Base-by-base conservation (phyloP, 2,888 invertebrate species). In the Adineta ricciae region DNA sequence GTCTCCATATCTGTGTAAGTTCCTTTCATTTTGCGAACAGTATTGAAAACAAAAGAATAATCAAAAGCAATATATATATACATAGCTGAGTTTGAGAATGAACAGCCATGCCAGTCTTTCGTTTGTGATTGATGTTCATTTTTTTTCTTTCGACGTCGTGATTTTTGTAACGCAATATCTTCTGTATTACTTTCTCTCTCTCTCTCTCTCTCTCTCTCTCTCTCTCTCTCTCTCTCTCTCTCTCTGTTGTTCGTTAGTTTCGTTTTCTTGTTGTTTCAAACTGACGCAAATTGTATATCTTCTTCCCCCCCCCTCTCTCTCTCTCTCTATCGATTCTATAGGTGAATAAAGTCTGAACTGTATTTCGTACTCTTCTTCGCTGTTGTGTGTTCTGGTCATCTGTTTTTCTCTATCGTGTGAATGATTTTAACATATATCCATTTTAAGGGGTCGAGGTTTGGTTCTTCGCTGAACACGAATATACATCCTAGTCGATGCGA, bases 91-190 rank as follows among this genome's bases (percentile, higher is more conserved):
- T 46, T 8, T 46, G 46, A 46, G 46, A 64, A 64, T 64, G 64
- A 64, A 64, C 64, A 64, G 64, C 64, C 64, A 64, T 32, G 36
- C 64, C 32, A 64, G 64, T 64, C 64, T 64, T 64, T 64, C 64
- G 32, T 64, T 64, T 64, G 64, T 64, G 64, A 64, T 64, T 64
- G 64, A 64, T 64, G 64, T 32, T 64, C 27, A 4, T 32, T 64
- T 64, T 64, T n/a, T 54, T 27, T 64, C 16, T 4, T 64, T n/a
- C 32, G 11, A 19, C 32, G 64, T 64, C 64, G 64, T 64, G 32
- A 64, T 14, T 64, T 64, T 64, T 64, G 64, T 64, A 64, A 32
- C 64, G 32, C 64, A 64, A 64, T 64, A 64, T 64, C 64, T 64
- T 64, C 32, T 64, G 64, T 64, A 64, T 64, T 64, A 32, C 32